Conservation (phyloP, 2,888 invertebrate genomes). For the Achlya flavicornis region DNA sequence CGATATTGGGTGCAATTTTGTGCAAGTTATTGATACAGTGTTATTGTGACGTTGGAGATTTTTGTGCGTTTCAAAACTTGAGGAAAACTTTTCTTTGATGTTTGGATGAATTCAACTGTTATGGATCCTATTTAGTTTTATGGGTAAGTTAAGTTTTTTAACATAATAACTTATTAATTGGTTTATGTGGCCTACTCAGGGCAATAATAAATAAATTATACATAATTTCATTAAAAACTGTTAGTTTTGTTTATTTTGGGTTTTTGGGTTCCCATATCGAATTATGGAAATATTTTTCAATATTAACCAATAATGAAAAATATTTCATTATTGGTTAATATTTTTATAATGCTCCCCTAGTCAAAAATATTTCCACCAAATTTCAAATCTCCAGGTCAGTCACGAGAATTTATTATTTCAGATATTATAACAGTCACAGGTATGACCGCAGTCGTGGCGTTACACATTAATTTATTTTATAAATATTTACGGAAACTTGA, state of each 20-base stretch:
- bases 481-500: too few relatives aligned
- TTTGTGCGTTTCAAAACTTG: neutral
- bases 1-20: conserved; percentile 9
- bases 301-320: too few relatives aligned
- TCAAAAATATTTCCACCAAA: too few relatives aligned
- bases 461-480: too few relatives aligned
- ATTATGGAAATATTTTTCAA: too few relatives aligned
- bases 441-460: too few relatives aligned
- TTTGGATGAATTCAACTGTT: neutral
- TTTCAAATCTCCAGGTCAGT: too few relatives aligned
- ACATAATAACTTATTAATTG: neutral
- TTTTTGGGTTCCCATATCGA: too few relatives aligned
- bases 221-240: neutral
- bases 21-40: neutral
- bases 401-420: neutral
- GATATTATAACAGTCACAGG: too few relatives aligned
- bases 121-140: neutral
- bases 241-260: too few relatives aligned
- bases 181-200: neutral
- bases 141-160: neutral
- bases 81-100: conserved; percentile 5
- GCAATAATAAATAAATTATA: neutral
- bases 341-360: too few relatives aligned
- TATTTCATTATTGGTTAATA: too few relatives aligned
- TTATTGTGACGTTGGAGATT: neutral